Conservation (phyloP, 2,113 vertebrate genomes). For the Spea bombifrons region DNA sequence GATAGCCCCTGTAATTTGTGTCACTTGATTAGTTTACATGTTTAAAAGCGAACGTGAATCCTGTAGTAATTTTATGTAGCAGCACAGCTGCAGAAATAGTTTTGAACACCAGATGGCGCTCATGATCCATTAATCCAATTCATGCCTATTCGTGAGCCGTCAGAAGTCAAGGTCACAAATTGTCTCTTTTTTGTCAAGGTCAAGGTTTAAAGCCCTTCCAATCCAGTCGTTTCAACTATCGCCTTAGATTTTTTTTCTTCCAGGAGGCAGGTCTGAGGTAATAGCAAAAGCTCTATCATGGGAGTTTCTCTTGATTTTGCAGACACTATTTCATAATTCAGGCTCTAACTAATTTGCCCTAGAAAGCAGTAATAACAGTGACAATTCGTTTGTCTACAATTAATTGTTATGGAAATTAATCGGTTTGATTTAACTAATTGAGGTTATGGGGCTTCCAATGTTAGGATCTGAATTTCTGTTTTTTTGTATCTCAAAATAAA, state of each 20-base stretch:
- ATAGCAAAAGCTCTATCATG: slow-evolving; percentile 52
- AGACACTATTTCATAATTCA: background rate
- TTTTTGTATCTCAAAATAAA: no score
- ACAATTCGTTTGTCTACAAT: background rate
- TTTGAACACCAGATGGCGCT: slow-evolving; percentile 71
- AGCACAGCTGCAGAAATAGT: slow-evolving; percentile 22
- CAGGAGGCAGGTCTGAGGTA: slow-evolving; percentile 43
- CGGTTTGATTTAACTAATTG: background rate
- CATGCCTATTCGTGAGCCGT: slow-evolving; percentile 64
- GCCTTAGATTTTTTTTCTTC: slow-evolving; percentile 46
- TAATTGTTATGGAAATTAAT: background rate
- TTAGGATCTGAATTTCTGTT: background rate
- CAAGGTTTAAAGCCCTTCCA: slow-evolving; percentile 75
- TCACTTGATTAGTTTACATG: slow-evolving; percentile 20
- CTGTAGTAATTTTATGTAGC: background rate
- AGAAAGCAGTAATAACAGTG: background rate
- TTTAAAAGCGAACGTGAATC: slow-evolving; percentile 13
- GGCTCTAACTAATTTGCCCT: background rate
- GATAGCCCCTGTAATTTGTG: slow-evolving; percentile 23
- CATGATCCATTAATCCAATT: slow-evolving; percentile 69
- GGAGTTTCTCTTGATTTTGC: slow-evolving; percentile 21
- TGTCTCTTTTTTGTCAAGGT: slow-evolving; percentile 70
- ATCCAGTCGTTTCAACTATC: slow-evolving; percentile 63
- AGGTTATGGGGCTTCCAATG: background rate
- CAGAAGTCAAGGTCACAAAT: slow-evolving; percentile 83